Percentiles rank a stretch among this genome's conserved stretches.
These are phyloP conservation scores for Altica lythri DNA, from an alignment of 2,888 invertebrate genomes.

Conservation along the genomic window DNA sequence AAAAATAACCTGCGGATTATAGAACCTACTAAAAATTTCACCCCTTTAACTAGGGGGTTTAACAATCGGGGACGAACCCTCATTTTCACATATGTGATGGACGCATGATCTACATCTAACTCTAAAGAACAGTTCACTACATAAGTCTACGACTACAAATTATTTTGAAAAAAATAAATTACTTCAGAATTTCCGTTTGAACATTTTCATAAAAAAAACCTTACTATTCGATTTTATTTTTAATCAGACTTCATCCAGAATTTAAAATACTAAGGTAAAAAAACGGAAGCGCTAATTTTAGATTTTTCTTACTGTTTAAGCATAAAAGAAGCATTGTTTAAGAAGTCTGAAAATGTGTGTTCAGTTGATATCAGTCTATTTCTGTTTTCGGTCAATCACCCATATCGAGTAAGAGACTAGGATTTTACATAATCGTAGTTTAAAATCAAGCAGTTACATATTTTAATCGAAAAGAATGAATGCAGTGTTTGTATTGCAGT, in stretches of 20 bases:
- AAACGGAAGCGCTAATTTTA: conserved; percentile 10
- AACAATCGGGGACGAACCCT: conserved; percentile 19
- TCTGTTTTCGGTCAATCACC: conserved; percentile 10
- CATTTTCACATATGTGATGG: conserved; percentile 21
- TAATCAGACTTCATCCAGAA: conserved; percentile 2
- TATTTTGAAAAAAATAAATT: too few relatives aligned
- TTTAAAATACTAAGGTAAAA: neutral
- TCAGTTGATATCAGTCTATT: conserved; percentile 5
- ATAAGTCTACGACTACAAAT: neutral
- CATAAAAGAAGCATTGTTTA: conserved; percentile 7
- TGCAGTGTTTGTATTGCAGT: too few relatives aligned
- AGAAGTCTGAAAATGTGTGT: neutral
- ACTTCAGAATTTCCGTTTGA: too few relatives aligned
- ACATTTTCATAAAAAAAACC: neutral
- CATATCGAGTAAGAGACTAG: neutral
- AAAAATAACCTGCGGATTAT: conserved; percentile 17
- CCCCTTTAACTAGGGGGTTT: conserved; percentile 16
- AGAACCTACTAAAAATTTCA: conserved; percentile 24
- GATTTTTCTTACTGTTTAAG: conserved; percentile 4
- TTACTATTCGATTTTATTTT: neutral
- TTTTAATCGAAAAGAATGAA: too few relatives aligned
- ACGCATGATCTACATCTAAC: conserved; percentile 1
- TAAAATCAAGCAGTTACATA: neutral
- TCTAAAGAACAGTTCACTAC: conserved; percentile 9
- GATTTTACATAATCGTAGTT: conserved; percentile 4